Base-by-base conservation (phyloP, 2,797 vertebrate genomes). In the Moxostoma hubbsi region DNA sequence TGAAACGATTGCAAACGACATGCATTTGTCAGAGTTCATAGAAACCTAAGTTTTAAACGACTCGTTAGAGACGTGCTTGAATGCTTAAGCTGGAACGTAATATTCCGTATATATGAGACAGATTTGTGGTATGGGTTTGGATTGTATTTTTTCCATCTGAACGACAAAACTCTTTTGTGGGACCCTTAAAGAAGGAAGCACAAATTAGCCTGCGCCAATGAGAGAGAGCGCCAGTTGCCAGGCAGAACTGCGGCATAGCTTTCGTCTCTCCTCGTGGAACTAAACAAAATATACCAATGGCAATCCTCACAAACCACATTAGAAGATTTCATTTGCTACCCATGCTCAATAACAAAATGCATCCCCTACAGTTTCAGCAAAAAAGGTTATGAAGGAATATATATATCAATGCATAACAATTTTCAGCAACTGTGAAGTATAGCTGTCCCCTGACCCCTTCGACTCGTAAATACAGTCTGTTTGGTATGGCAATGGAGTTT, bases 191-290 rank as follows among this genome's bases (percentile, higher is more conserved):
- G 86, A 91, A 94, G 94, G 95, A 94, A 94, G 92, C 93, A 85
- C 87, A 90, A 91, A 90, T 94, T 88, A 88, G 89, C 87, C 85
- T 87, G 89, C 92, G 92, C 96, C 96, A 96, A 97, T 96, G 87
- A 92, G 89, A 88, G 88, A 64, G 85, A 91, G 88, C 90, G 89
- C 88, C 92, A 96, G 97, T 97, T 97, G 95, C 96, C 91, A 96
- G 95, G 96, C 96, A 97, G 96, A 97, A 92, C 91, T 94, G 58
- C 79, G 85, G 84, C 65, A 79, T 82, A 92, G 89, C 91, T 91
- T 86, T 90, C 84, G 86, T 79, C 76, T 88, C 15, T 69, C 16
- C 75, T 53, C 47, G 6, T 51, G 49, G 4, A 47, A 55, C 16
- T 11, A 85, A 86, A 88, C 88, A 87, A 82, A 7, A 9, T 4